Conservation (phyloP, 2,113 vertebrate genomes). For the Catagonus wagneri region DNA sequence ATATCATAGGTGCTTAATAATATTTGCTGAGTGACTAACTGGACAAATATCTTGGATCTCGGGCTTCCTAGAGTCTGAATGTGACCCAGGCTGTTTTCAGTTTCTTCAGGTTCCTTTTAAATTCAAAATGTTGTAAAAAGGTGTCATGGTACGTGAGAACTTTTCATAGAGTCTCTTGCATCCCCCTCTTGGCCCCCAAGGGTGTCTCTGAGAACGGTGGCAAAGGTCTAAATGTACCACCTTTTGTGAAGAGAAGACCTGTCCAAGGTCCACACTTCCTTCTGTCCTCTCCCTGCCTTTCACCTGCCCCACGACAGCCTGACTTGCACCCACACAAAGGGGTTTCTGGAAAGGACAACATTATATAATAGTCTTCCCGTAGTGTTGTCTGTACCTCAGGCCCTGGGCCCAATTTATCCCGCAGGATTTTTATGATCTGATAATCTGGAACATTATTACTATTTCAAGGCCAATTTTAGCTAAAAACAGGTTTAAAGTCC, state of each 20-base stretch:
- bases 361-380: not conserved
- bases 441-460: slow-evolving; percentile 11
- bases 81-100: not conserved
- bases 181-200: rapidly evolving
- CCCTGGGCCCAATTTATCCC: not conserved
- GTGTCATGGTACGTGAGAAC: not conserved
- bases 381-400: not conserved
- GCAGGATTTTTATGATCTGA: slow-evolving; percentile 35
- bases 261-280: not conserved
- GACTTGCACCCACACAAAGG: not conserved
- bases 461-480: not conserved
- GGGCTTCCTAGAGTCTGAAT: not conserved
- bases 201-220: not conserved
- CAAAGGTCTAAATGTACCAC: not conserved
- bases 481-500: slow-evolving; percentile 8
- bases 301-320: not conserved
- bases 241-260: not conserved
- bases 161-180: not conserved
- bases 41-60: not conserved
- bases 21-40: not conserved
- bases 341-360: not conserved
- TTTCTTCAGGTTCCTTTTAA: not conserved
- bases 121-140: not conserved
- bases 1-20: not conserved
- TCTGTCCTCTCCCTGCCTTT: not conserved